phyloP scores from a whole-genome alignment of 2,797 vertebrate species.

The Manis pentadactyla region DNA sequence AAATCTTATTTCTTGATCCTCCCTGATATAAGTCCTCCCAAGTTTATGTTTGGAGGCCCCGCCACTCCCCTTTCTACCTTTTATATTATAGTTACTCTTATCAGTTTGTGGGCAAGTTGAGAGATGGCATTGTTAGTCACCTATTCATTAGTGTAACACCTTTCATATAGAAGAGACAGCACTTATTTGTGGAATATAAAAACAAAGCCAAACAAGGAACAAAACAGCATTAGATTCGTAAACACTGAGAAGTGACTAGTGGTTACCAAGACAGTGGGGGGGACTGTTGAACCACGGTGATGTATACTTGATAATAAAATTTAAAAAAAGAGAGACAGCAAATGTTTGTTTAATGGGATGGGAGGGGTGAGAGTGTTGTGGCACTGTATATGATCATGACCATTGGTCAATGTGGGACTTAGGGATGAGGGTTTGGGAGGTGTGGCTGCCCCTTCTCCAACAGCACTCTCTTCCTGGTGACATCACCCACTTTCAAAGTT shows the following conservation, averaged over 20 bases:
- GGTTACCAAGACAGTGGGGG: no score
- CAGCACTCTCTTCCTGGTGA: neutral
- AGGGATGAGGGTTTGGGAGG: neutral
- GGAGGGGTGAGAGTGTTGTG: neutral
- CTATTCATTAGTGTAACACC: neutral
- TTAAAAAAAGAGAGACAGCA: neutral
- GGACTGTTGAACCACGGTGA: no score
- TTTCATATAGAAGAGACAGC: neutral
- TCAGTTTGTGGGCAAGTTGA: neutral
- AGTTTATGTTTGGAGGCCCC: neutral
- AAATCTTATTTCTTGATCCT: neutral
- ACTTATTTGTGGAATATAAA: no score
- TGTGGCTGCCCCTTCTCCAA: neutral
- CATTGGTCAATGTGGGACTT: neutral
- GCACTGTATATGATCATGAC: neutral
- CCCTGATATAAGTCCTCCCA: neutral
- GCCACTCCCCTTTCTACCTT: neutral
- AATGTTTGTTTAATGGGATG: neutral
- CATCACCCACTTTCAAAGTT: neutral
- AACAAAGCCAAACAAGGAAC: no score
- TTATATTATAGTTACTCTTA: neutral
- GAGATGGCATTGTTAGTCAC: neutral
- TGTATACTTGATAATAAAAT: no score
- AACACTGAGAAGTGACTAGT: no score
- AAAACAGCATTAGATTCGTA: no score